These are phyloP conservation scores for Agapostemon virescens DNA, from an alignment of 2,888 invertebrate genomes.

Conservation along the genomic window DNA sequence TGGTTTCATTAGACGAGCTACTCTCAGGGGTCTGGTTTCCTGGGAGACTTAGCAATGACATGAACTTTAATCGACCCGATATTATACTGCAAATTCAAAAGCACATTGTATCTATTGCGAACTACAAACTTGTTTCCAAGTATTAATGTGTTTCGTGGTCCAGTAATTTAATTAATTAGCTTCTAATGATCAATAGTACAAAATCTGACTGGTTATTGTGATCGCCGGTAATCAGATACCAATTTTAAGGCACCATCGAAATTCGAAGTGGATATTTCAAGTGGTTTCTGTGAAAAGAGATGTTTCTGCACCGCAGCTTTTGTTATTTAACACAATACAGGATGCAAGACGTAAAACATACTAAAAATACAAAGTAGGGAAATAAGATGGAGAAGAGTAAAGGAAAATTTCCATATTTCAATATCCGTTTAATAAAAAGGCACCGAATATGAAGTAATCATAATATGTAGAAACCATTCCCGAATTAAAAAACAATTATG, in stretches of 20 bases:
- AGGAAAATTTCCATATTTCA: neutral
- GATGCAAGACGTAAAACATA: neutral
- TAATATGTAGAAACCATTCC: neutral
- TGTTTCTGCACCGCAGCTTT: neutral
- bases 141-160: neutral
- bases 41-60: slow-evolving; percentile 5
- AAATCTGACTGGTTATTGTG: neutral
- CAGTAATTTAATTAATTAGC: slow-evolving; percentile 6
- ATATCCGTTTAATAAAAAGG: neutral
- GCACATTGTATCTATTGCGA: neutral
- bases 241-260: neutral
- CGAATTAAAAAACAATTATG: too few species aligned
- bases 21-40: neutral
- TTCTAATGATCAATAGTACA: neutral
- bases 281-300: neutral
- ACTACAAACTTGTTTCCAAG: slow-evolving; percentile 3
- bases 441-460: neutral
- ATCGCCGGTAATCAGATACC: neutral
- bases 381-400: neutral
- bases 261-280: neutral
- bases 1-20: neutral
- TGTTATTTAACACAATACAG: neutral
- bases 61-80: neutral
- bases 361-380: neutral
- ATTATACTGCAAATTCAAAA: neutral